Evolutionary conservation across 2,113 vertebrate genomes (phyloP).

Genomic region (Crotophaga sulcirostris): DNA sequence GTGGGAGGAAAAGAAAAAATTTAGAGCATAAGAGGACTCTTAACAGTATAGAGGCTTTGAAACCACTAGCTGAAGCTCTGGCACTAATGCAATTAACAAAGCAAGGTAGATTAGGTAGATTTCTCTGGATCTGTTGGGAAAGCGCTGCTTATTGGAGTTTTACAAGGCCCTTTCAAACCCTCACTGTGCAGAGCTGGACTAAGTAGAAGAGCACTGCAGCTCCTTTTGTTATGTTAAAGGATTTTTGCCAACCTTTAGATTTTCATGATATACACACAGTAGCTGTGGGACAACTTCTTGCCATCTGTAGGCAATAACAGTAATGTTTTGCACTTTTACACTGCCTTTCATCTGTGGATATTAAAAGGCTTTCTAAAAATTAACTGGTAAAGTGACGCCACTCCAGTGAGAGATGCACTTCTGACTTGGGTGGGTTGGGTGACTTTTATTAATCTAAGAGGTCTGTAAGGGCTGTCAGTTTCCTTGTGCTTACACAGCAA

Average conservation of each 20-base stretch:
- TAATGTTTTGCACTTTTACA: neutral
- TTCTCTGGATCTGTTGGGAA: neutral
- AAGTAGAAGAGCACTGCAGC: neutral
- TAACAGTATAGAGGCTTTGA: neutral
- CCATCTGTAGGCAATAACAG: neutral
- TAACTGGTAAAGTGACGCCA: neutral
- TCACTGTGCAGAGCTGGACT: neutral
- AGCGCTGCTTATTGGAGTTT: neutral
- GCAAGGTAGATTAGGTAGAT: neutral
- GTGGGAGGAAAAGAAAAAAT: no score
- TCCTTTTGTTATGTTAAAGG: neutral
- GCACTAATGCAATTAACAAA: neutral
- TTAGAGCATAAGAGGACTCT: neutral
- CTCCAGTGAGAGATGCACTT: neutral
- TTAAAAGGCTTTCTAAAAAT: conserved; percentile 30
- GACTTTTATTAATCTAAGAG: neutral
- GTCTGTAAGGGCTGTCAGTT: neutral
- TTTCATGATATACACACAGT: neutral
- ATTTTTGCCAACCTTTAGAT: neutral
- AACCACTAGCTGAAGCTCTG: neutral
- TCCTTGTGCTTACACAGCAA: neutral
- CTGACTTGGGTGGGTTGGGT: neutral
- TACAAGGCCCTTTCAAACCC: neutral
- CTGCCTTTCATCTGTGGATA: neutral
- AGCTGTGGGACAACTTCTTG: neutral